Evolutionary conservation across 2,888 invertebrate genomes (phyloP).

Genomic region (Drosophila anceps): DNA sequence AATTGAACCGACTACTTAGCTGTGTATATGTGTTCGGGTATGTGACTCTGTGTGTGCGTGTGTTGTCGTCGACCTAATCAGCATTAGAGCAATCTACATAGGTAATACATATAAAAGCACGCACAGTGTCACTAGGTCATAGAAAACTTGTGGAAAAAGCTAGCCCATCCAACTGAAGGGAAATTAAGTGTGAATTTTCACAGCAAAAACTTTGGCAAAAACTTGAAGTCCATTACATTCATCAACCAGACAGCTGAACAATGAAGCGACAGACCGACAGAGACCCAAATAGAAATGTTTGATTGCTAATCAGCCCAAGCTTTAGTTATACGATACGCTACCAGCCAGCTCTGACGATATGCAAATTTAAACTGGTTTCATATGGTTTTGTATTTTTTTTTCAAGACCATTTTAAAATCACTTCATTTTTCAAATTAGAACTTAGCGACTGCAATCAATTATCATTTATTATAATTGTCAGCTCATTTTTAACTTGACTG

Average conservation of each 20-base stretch:
- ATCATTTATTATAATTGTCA: slow-evolving; percentile 50
- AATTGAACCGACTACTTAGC: slow-evolving; percentile 77
- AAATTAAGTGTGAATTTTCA: slow-evolving; percentile 16
- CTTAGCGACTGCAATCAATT: slow-evolving; percentile 50
- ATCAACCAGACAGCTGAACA: neutral
- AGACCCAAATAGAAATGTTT: neutral
- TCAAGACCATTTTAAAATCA: slow-evolving; percentile 19
- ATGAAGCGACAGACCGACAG: neutral
- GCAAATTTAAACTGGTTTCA: slow-evolving; percentile 26
- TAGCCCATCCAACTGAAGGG: no score
- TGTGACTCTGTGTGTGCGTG: slow-evolving; percentile 18
- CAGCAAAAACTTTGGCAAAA: neutral
- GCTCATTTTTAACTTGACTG: slow-evolving; percentile 42
- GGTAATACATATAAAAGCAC: slow-evolving; percentile 73
- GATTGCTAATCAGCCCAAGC: neutral
- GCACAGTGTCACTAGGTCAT: slow-evolving; percentile 58
- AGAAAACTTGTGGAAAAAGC: slow-evolving; percentile 15
- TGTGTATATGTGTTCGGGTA: neutral
- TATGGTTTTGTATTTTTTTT: neutral
- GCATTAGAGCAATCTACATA: slow-evolving; percentile 80
- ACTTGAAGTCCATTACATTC: neutral
- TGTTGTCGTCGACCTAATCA: slow-evolving; percentile 70
- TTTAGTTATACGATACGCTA: no score
- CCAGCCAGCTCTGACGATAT: neutral
- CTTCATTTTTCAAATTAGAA: slow-evolving; percentile 26